Evolutionary conservation across 2,888 invertebrate genomes (phyloP).

Genomic region (Scelioninae gen. 1): DNA sequence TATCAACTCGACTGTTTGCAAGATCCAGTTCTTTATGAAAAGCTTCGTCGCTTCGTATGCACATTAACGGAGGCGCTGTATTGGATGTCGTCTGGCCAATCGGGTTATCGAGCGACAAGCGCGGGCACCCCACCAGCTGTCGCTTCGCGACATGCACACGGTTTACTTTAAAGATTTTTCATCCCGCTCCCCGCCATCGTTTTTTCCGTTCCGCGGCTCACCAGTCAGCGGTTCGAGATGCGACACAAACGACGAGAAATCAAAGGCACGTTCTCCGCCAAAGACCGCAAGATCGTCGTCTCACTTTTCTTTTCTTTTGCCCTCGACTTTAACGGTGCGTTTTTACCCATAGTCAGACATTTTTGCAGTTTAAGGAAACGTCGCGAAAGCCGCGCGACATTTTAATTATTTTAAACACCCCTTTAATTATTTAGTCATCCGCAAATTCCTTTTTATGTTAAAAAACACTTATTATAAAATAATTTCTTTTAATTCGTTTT

Average conservation of each 20-base stretch:
- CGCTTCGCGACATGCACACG: conserved; percentile 70
- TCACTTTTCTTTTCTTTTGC: conserved; percentile 60
- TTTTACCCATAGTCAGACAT: conserved; percentile 11
- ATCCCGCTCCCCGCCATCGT: conserved; percentile 59
- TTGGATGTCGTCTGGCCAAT: conserved; percentile 80
- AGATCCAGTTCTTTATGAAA: no score
- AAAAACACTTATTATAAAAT: no score
- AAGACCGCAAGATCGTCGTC: conserved; percentile 60
- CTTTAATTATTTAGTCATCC: neutral
- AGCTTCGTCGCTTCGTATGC: no score
- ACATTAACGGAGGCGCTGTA: conserved; percentile 75
- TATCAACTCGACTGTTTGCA: no score
- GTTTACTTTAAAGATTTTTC: conserved; percentile 79
- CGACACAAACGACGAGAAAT: conserved; percentile 68
- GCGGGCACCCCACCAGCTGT: conserved; percentile 75
- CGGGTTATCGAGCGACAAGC: conserved; percentile 78
- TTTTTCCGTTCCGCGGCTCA: conserved; percentile 55
- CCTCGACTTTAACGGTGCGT: no score
- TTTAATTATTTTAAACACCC: conserved; percentile 48
- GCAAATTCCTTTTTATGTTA: no score
- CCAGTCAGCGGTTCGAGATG: conserved; percentile 59
- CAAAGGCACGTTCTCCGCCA: conserved; percentile 59
- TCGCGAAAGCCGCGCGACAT: conserved; percentile 42
- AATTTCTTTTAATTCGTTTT: no score
- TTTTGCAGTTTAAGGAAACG: conserved; percentile 45